phyloP scores from a whole-genome alignment of 2,888 invertebrate genomes.

The Chelonus formosanus region DNA sequence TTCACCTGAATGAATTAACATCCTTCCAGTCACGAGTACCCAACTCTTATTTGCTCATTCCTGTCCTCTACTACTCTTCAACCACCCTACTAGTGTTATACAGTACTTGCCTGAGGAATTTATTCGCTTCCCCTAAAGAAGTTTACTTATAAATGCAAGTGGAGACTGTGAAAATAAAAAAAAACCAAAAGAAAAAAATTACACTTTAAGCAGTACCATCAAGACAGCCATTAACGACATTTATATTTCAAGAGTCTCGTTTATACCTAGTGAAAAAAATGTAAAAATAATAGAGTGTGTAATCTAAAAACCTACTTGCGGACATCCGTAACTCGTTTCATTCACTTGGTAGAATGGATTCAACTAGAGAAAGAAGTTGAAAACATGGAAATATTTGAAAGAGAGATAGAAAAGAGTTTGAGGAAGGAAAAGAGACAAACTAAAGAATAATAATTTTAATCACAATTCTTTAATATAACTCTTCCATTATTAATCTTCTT shows the following conservation, averaged over 20 bases:
- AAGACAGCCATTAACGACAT: constrained; percentile 16
- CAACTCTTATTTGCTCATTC: constrained; percentile 5
- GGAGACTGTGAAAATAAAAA: constrained; percentile 7
- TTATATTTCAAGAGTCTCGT: constrained; percentile 16
- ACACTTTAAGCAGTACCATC: constrained; percentile 16
- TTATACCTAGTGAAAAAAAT: constrained; percentile 9
- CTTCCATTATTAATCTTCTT: too few species aligned
- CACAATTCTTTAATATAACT: too few species aligned
- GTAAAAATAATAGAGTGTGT: constrained; percentile 15
- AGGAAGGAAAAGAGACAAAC: too few species aligned
- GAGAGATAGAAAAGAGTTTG: too few species aligned
- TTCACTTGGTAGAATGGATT: background rate
- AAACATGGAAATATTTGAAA: too few species aligned
- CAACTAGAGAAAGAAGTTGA: too few species aligned
- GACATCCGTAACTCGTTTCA: constrained; percentile 6
- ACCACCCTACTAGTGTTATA: background rate
- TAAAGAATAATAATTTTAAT: too few species aligned
- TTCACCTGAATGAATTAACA: constrained; percentile 26
- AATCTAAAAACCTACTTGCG: constrained; percentile 18
- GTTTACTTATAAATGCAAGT: constrained; percentile 23
- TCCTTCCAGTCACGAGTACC: constrained; percentile 11
- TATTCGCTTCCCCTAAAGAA: constrained; percentile 13
- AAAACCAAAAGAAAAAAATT: constrained; percentile 4
- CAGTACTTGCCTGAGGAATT: constrained; percentile 2
- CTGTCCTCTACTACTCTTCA: constrained; percentile 5